phyloP scores from a whole-genome alignment of 2,888 invertebrate genomes.

The Nezara viridula region DNA sequence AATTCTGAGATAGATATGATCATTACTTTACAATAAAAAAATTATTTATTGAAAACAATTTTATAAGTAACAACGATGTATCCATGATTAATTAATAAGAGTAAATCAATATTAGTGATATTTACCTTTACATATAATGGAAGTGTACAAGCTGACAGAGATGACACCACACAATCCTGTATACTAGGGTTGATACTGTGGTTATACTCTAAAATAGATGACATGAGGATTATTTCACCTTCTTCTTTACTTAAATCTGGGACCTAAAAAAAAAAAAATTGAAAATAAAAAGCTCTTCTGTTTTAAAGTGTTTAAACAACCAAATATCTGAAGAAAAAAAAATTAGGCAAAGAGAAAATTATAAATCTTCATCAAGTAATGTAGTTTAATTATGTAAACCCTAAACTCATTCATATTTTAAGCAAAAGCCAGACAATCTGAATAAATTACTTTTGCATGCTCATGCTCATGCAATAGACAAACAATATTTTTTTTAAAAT shows the following conservation, averaged over 20 bases:
- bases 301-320: no score
- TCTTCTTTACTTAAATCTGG: constrained; percentile 72
- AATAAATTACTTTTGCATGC: no score
- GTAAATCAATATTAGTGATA: background rate
- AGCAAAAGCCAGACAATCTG: no score
- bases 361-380: no score
- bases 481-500: no score
- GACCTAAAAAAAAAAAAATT: constrained; percentile 68
- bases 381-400: no score
- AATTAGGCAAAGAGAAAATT: no score
- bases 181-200: constrained; percentile 76
- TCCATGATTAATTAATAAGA: background rate
- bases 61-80: background rate
- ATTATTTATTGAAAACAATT: no score
- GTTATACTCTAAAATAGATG: constrained; percentile 74
- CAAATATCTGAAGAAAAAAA: no score
- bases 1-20: background rate
- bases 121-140: constrained; percentile 80
- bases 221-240: constrained; percentile 72
- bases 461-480: no score
- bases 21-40: no score
- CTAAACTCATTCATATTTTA: no score
- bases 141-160: constrained; percentile 77
- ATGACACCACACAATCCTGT: constrained; percentile 72
- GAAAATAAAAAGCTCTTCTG: background rate